Evolutionary conservation across 2,888 invertebrate species (phyloP).

Genomic region (Netelia fuscicornis): DNA sequence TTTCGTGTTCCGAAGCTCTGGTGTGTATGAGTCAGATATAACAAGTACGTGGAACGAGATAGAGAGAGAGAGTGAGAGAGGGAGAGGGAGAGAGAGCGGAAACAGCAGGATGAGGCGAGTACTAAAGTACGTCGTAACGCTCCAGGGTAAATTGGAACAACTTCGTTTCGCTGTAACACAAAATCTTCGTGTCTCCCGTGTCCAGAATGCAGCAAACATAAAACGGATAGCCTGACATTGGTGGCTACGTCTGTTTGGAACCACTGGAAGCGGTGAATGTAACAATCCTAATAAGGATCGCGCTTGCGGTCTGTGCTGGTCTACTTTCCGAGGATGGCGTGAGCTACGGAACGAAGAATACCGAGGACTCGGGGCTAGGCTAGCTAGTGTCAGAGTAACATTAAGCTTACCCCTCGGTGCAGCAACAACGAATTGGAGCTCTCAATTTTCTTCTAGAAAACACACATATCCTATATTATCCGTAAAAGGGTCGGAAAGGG

Average conservation of each 20-base stretch:
- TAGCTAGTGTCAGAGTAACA: conserved; percentile 42
- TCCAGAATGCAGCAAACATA: conserved; percentile 47
- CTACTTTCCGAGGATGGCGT: conserved; percentile 45
- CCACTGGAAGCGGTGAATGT: conserved; percentile 28
- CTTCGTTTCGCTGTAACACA: conserved; percentile 57
- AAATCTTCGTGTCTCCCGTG: conserved; percentile 50
- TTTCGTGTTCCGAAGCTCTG: conserved; percentile 22
- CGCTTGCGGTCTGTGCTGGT: conserved; percentile 36
- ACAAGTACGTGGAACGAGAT: background rate
- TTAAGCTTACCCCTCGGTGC: conserved; percentile 13
- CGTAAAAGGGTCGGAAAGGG: background rate
- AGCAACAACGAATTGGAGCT: conserved; percentile 25
- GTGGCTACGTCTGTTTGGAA: conserved; percentile 34
- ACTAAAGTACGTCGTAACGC: conserved; percentile 53
- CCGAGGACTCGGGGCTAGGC: conserved; percentile 8
- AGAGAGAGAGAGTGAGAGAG: background rate
- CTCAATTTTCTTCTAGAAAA: background rate
- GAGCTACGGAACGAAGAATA: conserved; percentile 31
- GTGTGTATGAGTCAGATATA: background rate
- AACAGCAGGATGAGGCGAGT: conserved; percentile 35
- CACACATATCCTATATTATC: conserved; percentile 21
- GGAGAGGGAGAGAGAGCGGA: background rate
- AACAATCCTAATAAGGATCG: conserved; percentile 60
- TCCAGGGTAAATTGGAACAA: conserved; percentile 52
- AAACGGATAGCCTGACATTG: conserved; percentile 42